These are phyloP conservation scores for Aspiorhynchus laticeps DNA, from an alignment of 2,113 vertebrate species.

Conservation along the genomic window DNA sequence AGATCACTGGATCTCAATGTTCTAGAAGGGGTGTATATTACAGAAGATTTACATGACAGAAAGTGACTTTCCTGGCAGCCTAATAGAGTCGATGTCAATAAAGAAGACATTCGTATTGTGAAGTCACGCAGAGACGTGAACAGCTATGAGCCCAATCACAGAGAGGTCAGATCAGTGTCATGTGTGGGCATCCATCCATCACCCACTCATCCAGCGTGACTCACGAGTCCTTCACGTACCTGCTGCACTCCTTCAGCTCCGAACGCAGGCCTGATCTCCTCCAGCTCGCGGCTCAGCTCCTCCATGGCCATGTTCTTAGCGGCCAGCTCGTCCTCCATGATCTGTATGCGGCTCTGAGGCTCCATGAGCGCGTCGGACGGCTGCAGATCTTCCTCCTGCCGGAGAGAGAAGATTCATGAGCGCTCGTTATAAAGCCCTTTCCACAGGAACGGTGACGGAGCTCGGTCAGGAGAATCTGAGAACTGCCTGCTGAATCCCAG, in stretches of 20 bases:
- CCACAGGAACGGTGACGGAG: background rate
- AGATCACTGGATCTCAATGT: too few relatives aligned
- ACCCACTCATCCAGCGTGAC: background rate
- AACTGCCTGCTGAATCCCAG: background rate
- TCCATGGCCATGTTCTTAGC: conserved; percentile 84
- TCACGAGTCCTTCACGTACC: conserved; percentile 71
- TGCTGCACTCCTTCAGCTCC: conserved; percentile 91
- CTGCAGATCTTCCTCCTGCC: conserved; percentile 63
- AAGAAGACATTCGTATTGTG: background rate
- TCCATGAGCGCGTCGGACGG: conserved; percentile 70
- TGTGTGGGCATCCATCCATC: background rate
- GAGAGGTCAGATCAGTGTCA: background rate
- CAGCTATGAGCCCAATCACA: background rate
- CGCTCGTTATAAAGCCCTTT: background rate
- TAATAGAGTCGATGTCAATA: background rate
- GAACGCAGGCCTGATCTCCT: conserved; percentile 84
- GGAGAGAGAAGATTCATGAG: background rate
- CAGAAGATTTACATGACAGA: background rate
- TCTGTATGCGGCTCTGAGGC: conserved; percentile 73
- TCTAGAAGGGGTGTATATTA: too few relatives aligned
- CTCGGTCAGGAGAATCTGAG: background rate
- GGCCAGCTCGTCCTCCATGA: conserved; percentile 84
- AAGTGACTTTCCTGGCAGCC: conserved; percentile 1
- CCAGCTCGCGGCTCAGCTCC: conserved; percentile 86
- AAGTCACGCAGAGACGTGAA: background rate